Conservation (phyloP, 2,888 invertebrate genomes). For the Drosophila longiperda region DNA sequence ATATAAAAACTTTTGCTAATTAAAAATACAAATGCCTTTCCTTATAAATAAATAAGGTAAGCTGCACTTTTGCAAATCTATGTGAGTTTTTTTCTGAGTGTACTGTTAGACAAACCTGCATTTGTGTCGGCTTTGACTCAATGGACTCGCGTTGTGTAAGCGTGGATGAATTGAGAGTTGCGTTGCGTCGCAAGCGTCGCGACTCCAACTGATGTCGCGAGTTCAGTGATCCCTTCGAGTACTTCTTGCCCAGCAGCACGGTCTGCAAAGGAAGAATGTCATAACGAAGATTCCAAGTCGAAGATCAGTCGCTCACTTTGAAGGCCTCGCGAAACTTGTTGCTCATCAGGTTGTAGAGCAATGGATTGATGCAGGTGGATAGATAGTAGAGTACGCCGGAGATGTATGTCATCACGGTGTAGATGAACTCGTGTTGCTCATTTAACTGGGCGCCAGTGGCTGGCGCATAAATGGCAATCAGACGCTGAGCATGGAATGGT, state of each 20-base stretch:
- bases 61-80: background rate
- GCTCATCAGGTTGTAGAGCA: conserved; percentile 97
- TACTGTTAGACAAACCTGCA: conserved; percentile 84
- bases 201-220: conserved; percentile 77
- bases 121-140: conserved; percentile 85
- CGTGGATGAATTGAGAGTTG: conserved; percentile 81
- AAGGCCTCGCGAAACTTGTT: conserved; percentile 97
- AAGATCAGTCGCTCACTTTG: conserved; percentile 87
- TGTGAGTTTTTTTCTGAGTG: background rate
- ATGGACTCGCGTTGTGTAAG: conserved; percentile 87
- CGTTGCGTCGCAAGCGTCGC: conserved; percentile 70
- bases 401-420: conserved; percentile 87
- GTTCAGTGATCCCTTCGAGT: conserved; percentile 86
- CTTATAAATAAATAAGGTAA: background rate
- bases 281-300: background rate
- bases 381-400: conserved; percentile 96
- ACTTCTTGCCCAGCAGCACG: conserved; percentile 79
- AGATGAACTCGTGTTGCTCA: conserved; percentile 77
- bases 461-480: conserved; percentile 88
- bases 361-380: conserved; percentile 96
- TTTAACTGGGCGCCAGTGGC: conserved; percentile 68
- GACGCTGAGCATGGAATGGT: conserved; percentile 96
- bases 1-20: background rate
- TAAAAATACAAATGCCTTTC: background rate
- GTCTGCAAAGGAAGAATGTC: conserved; percentile 54